These are phyloP conservation scores for Octonoba sinensis DNA, from an alignment of 2,888 invertebrate genomes.

Conservation along the genomic window DNA sequence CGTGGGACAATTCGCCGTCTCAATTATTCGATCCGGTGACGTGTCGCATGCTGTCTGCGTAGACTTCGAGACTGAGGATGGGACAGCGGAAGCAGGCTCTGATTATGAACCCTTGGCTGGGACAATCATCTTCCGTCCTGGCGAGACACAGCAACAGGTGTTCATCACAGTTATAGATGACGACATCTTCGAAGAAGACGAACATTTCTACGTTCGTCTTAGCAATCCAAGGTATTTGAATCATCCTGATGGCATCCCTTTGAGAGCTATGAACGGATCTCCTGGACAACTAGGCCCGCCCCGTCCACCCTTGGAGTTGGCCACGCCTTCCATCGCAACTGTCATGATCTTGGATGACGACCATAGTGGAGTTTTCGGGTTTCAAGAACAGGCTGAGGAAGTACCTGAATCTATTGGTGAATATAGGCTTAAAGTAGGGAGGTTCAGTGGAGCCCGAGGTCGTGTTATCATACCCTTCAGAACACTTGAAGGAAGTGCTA, in stretches of 20 bases:
- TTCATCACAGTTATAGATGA: slow-evolving; percentile 96
- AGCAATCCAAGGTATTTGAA: slow-evolving; percentile 65
- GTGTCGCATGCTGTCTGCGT: slow-evolving; percentile 84
- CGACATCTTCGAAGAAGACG: slow-evolving; percentile 99
- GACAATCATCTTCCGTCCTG: slow-evolving; percentile 86
- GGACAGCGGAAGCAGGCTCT: slow-evolving; percentile 96
- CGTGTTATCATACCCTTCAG: slow-evolving; percentile 88
- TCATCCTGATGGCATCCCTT: slow-evolving; percentile 42
- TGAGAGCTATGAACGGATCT: slow-evolving; percentile 36
- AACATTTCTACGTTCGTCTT: slow-evolving; percentile 93
- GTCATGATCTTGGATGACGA: slow-evolving; percentile 99
- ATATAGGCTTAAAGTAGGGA: slow-evolving; percentile 84
- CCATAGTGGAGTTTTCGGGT: slow-evolving; percentile 97
- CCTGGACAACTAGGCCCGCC: slow-evolving; percentile 7
- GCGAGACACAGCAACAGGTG: slow-evolving; percentile 89
- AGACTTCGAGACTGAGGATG: slow-evolving; percentile 95
- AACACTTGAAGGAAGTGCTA: slow-evolving; percentile 94
- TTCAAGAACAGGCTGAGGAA: slow-evolving; percentile 85
- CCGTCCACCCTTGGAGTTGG: slow-evolving; percentile 30
- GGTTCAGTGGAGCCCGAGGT: slow-evolving; percentile 95
- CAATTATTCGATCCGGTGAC: slow-evolving; percentile 85
- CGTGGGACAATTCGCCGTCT: slow-evolving; percentile 90
- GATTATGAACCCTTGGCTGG: slow-evolving; percentile 93
- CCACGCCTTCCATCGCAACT: slow-evolving; percentile 82
- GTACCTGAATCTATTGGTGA: slow-evolving; percentile 92